Evolutionary conservation across 2,888 invertebrate genomes (phyloP).

Genomic region (Phyto melanocephala): DNA sequence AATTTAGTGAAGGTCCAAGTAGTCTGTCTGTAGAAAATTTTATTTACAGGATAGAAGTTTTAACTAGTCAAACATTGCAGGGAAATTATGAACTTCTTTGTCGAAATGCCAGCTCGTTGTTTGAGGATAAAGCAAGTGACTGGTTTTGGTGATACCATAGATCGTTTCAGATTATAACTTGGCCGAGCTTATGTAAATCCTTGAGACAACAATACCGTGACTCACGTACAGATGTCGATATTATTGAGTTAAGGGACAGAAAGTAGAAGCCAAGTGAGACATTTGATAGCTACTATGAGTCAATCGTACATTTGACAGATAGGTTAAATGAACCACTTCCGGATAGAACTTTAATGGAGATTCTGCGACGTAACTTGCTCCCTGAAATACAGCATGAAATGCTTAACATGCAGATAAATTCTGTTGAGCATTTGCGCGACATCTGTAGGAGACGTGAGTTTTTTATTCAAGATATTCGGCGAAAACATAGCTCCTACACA

Average conservation of each 20-base stretch:
- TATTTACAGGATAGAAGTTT: conserved; percentile 25
- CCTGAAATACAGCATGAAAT: conserved; percentile 40
- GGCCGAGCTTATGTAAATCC: conserved; percentile 14
- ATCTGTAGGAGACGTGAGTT: conserved; percentile 16
- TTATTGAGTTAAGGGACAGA: not conserved
- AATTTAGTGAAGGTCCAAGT: not conserved
- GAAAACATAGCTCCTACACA: too few relatives aligned
- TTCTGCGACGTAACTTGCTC: conserved; percentile 25
- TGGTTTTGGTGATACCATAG: too few relatives aligned
- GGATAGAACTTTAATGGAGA: conserved; percentile 21
- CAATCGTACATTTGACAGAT: conserved; percentile 35
- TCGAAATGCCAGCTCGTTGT: conserved; percentile 1
- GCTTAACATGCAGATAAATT: not conserved
- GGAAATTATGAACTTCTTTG: conserved; percentile 22
- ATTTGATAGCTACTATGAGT: conserved; percentile 34
- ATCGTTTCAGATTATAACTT: not conserved
- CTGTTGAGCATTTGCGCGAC: not conserved
- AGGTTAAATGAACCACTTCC: conserved; percentile 1
- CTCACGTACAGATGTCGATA: too few relatives aligned
- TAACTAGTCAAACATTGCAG: too few relatives aligned
- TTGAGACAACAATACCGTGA: conserved; percentile 10
- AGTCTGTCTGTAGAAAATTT: conserved; percentile 18
- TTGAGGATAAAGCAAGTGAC: conserved; percentile 19
- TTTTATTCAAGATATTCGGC: too few relatives aligned
- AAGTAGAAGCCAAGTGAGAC: conserved; percentile 9